phyloP scores from a whole-genome alignment of 2,113 vertebrate genomes.

The Callocephalon fimbriatum region DNA sequence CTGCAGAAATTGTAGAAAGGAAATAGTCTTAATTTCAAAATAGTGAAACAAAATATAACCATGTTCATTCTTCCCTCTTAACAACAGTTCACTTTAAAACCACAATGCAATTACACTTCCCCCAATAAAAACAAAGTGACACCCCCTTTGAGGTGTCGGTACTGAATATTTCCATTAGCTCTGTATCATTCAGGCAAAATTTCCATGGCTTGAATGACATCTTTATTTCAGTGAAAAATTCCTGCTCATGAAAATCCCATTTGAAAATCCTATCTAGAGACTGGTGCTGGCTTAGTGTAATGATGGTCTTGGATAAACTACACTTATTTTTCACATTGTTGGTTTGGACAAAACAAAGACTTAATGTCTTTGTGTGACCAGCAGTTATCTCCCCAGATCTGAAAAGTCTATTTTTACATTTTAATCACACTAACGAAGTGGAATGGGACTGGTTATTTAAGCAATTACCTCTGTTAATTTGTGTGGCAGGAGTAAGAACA shows the following conservation, averaged over 20 bases:
- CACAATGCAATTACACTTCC: background rate
- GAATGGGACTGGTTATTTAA: background rate
- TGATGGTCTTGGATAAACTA: background rate
- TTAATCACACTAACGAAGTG: background rate
- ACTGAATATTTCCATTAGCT: background rate
- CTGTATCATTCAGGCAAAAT: background rate
- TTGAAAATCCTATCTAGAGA: background rate
- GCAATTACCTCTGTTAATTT: background rate
- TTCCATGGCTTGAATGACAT: background rate
- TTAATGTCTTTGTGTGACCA: rapidly evolving
- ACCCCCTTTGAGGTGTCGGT: background rate
- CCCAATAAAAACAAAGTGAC: background rate
- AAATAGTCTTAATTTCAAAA: background rate
- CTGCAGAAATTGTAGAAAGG: background rate
- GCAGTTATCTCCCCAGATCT: background rate
- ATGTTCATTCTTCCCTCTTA: background rate
- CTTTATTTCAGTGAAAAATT: background rate
- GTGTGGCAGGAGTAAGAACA: background rate
- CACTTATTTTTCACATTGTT: background rate
- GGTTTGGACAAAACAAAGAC: background rate
- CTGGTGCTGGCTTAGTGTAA: background rate
- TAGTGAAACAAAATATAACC: background rate
- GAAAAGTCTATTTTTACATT: background rate
- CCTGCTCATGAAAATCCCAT: background rate
- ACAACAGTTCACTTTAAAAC: background rate